Evolutionary conservation across 2,797 vertebrate genomes (phyloP).

Genomic region (Xerus rutilus): DNA sequence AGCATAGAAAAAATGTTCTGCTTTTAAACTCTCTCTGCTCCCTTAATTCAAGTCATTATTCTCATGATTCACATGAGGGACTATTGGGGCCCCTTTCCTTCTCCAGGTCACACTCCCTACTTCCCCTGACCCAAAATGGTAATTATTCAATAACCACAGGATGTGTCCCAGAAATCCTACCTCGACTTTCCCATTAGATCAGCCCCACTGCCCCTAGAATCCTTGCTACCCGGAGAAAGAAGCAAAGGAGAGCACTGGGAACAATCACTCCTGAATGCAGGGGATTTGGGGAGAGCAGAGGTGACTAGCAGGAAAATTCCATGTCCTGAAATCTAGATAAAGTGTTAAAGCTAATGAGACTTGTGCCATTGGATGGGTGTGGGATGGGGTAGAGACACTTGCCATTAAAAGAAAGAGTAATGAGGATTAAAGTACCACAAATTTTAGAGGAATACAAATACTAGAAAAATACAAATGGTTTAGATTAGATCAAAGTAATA

Average conservation of each 20-base stretch:
- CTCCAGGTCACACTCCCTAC: not conserved
- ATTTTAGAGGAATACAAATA: not conserved
- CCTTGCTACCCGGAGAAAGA: not conserved
- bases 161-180: not conserved
- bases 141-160: not conserved
- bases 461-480: not conserved
- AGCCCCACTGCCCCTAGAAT: not conserved
- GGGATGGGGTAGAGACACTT: not conserved
- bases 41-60: not conserved
- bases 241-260: not conserved
- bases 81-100: not conserved
- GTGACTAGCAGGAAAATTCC: not conserved
- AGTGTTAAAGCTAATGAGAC: not conserved
- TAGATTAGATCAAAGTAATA: conserved; percentile 1
- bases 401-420: not conserved
- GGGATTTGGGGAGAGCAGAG: not conserved
- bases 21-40: not conserved
- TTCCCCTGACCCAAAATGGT: not conserved
- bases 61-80: not conserved
- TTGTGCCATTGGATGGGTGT: not conserved
- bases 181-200: not conserved
- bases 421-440: not conserved
- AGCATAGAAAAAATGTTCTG: not conserved
- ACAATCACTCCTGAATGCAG: not conserved
- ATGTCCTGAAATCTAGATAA: not conserved